Percentiles rank a stretch among this genome's conserved stretches.
These are phyloP conservation scores for Choristoneura fumiferana DNA, from an alignment of 1,140 invertebrate genomes.

Conservation along the genomic window DNA sequence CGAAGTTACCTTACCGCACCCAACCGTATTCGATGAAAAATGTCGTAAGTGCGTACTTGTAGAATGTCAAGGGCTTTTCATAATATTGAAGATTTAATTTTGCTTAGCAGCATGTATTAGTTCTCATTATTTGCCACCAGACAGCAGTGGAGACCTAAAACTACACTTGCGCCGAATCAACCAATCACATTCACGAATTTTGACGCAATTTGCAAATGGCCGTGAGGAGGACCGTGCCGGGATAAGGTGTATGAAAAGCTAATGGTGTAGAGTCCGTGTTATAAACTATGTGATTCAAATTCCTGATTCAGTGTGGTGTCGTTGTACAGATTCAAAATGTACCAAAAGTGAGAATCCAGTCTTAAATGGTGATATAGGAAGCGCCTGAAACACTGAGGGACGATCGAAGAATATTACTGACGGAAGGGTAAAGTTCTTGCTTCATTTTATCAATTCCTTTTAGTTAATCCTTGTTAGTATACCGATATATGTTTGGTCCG, in stretches of 20 bases:
- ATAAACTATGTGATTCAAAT: constrained; percentile 71
- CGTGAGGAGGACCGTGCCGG: constrained; percentile 74
- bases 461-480: constrained; percentile 21
- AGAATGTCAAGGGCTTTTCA: background rate
- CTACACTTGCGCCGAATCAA: constrained; percentile 59
- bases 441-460: constrained; percentile 40
- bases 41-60: constrained; percentile 30
- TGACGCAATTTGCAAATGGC: constrained; percentile 79
- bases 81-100: constrained; percentile 21
- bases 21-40: constrained; percentile 48
- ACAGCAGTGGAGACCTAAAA: constrained; percentile 46
- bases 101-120: constrained; percentile 36
- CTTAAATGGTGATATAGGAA: constrained; percentile 76
- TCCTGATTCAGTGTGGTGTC: constrained; percentile 67
- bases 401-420: constrained; percentile 68
- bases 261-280: constrained; percentile 69
- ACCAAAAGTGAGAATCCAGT: constrained; percentile 76
- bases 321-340: constrained; percentile 71
- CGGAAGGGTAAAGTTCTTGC: constrained; percentile 74
- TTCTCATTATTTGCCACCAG: constrained; percentile 42
- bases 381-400: constrained; percentile 67
- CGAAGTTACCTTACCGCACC: constrained; percentile 69
- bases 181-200: constrained; percentile 72
- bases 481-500: constrained; percentile 29
- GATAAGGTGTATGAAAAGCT: constrained; percentile 72